Base-by-base conservation (phyloP, 2,113 vertebrate genomes). In the Triplophysa siluroides region DNA sequence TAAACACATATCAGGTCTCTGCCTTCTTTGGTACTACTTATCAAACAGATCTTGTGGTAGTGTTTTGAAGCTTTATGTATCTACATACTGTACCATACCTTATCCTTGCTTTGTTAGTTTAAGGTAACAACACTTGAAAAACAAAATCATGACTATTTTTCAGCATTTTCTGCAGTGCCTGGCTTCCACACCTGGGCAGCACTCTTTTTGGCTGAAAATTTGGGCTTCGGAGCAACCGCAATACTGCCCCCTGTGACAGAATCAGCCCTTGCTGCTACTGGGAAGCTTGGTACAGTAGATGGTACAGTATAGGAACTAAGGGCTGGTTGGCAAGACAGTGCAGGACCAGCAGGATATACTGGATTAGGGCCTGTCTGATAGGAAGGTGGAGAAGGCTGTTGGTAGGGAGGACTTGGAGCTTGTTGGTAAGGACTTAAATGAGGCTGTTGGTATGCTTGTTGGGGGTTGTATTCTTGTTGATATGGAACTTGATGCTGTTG, bases 121-220 rank as follows among this genome's bases (percentile, higher is more conserved):
- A n/a, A 52, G 67, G 50, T 52, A 52, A 52, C 1, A 71, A 54
- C 50, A 56, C 50, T 63, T 14, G 24, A 63, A 63, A 24, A 26
- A 13, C 26, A 33, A 63, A 3, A 14, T 14, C 8, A 82, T 90
- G 79, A 86, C 91, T 95, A 96, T 92, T 95, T 93, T 84, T 92
- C 94, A 74, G 86, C 92, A 58, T 11, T 56, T 78, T 81, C 78
- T 56, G 65, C 65, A 61, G 87, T 71, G 3, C 94, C 88, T 43
- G 98, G 97, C 89, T 96, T 98, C 98, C 98, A 99, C 91, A 99
- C 97, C 93, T 98, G 97, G 81, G 94, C 95, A 67, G 90, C 90
- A 92, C 93, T 63, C 90, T 95, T 98, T 93, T 97, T 98, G 83
- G 98, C 98, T 43, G 94, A 97, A 89, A 98, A 99, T 86, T 94